phyloP scores from a whole-genome alignment of 1,140 invertebrate genomes.

The Lethrus apterus region DNA sequence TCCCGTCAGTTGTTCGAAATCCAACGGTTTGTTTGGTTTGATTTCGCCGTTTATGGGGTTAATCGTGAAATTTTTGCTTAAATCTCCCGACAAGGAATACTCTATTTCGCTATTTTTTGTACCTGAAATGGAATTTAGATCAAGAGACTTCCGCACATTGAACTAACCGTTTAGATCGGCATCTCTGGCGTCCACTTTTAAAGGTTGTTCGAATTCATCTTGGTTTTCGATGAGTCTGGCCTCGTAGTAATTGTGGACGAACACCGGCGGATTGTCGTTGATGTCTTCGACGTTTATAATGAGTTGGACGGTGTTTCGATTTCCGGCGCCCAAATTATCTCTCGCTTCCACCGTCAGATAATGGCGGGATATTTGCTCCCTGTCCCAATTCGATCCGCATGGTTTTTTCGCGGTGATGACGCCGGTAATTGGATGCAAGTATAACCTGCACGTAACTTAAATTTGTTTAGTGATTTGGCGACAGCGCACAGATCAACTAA shows the following conservation, averaged over 20 bases:
- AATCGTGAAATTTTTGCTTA: slow-evolving; percentile 72
- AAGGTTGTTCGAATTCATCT: slow-evolving; percentile 63
- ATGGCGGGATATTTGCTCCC: slow-evolving; percentile 78
- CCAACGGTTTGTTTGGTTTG: slow-evolving; percentile 57
- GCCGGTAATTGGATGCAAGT: slow-evolving; percentile 73
- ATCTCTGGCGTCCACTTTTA: slow-evolving; percentile 75
- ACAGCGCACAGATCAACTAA: background rate
- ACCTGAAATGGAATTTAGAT: slow-evolving; percentile 43
- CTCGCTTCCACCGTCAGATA: slow-evolving; percentile 87
- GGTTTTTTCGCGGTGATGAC: slow-evolving; percentile 72
- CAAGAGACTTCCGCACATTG: background rate
- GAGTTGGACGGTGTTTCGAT: slow-evolving; percentile 80
- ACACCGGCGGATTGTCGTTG: slow-evolving; percentile 80
- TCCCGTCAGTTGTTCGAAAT: slow-evolving; percentile 67
- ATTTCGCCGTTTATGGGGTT: slow-evolving; percentile 67
- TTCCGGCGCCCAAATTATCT: slow-evolving; percentile 79
- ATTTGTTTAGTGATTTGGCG: background rate
- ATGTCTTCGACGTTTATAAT: slow-evolving; percentile 81
- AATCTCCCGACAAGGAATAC: slow-evolving; percentile 68
- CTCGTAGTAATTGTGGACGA: slow-evolving; percentile 76
- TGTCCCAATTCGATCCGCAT: slow-evolving; percentile 70
- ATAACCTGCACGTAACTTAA: slow-evolving; percentile 52
- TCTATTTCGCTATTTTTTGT: slow-evolving; percentile 79
- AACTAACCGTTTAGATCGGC: slow-evolving; percentile 84
- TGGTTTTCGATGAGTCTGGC: slow-evolving; percentile 76